Evolutionary conservation across 2,888 invertebrate species (phyloP).

Genomic region (Chrysolina haemoptera): DNA sequence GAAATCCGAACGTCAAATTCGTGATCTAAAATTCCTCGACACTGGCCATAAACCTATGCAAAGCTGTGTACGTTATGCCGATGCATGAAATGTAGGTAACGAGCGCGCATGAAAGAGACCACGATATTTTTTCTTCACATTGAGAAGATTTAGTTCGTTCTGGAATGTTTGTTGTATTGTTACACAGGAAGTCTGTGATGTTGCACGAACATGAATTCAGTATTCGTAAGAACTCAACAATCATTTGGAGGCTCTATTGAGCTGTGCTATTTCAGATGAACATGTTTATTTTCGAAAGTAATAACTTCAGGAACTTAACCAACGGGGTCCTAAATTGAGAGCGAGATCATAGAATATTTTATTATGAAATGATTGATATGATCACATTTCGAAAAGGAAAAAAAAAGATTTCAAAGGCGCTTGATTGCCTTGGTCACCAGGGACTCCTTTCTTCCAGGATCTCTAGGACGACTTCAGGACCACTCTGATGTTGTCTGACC

Average conservation of each 20-base stretch:
- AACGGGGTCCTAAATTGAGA: background rate
- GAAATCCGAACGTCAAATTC: conserved; percentile 59
- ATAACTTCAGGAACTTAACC: background rate
- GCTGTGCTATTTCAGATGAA: background rate
- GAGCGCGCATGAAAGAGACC: conserved; percentile 26
- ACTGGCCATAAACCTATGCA: conserved; percentile 48
- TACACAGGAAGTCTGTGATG: conserved; percentile 13
- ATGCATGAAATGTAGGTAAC: conserved; percentile 39
- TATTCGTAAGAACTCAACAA: background rate
- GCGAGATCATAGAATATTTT: background rate
- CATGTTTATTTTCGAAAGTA: too few relatives aligned
- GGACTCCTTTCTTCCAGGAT: too few relatives aligned
- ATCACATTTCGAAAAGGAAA: too few relatives aligned
- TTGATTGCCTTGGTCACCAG: too few relatives aligned
- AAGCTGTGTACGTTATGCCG: conserved; percentile 35
- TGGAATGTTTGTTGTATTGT: conserved; percentile 27
- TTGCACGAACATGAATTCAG: conserved; percentile 17
- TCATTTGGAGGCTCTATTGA: background rate
- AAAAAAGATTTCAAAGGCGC: too few relatives aligned
- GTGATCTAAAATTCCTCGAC: conserved; percentile 48
- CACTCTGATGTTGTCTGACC: too few relatives aligned
- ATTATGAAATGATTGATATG: background rate
- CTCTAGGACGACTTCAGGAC: too few relatives aligned
- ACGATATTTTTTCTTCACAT: conserved; percentile 13
- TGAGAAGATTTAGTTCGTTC: conserved; percentile 17